phyloP scores from a whole-genome alignment of 2,888 invertebrate species.

The Trissoscelio sp. region DNA sequence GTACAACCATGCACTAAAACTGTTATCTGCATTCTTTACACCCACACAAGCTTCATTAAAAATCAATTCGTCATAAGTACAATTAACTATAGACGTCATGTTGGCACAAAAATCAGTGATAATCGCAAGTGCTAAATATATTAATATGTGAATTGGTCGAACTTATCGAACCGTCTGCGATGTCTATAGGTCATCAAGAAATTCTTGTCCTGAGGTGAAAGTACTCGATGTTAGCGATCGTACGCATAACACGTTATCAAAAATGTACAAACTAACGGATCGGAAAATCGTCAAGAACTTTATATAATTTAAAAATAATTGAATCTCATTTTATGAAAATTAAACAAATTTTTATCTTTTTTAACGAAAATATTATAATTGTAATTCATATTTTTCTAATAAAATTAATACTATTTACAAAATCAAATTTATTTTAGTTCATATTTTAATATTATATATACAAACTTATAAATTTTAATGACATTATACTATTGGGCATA shows the following conservation, averaged over 20 bases:
- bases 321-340: too few species aligned
- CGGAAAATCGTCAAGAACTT: neutral
- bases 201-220: slow-evolving; percentile 65
- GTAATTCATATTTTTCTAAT: too few species aligned
- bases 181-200: slow-evolving; percentile 57
- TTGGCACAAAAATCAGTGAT: slow-evolving; percentile 32
- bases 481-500: too few species aligned
- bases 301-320: neutral
- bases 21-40: slow-evolving; percentile 82
- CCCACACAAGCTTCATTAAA: slow-evolving; percentile 88
- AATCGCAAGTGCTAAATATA: slow-evolving; percentile 9
- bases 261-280: slow-evolving; percentile 18
- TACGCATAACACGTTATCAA: slow-evolving; percentile 39
- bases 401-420: too few species aligned
- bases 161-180: slow-evolving; percentile 41
- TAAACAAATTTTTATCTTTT: too few species aligned
- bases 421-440: too few species aligned
- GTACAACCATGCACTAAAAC: slow-evolving; percentile 85
- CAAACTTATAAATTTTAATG: too few species aligned
- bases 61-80: slow-evolving; percentile 82
- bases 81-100: slow-evolving; percentile 69
- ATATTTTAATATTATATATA: too few species aligned
- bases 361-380: too few species aligned
- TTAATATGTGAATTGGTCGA: slow-evolving; percentile 36
- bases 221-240: slow-evolving; percentile 49